These are phyloP conservation scores for Aleiodes alternator DNA, from an alignment of 2,888 invertebrate species.

Conservation along the genomic window DNA sequence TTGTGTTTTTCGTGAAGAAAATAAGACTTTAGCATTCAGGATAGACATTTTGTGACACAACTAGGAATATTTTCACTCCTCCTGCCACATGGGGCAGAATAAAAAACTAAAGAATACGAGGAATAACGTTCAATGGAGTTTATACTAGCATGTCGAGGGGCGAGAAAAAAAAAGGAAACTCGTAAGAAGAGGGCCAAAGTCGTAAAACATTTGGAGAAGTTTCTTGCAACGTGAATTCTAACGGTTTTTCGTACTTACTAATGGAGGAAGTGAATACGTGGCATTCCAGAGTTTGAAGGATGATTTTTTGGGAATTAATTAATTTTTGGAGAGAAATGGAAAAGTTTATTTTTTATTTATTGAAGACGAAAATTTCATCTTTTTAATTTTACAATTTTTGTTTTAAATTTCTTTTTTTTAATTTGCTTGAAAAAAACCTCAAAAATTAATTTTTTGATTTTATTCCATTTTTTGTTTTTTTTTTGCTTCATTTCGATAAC, in stretches of 20 bases:
- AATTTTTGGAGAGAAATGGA: neutral
- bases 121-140: neutral
- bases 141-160: slow-evolving; percentile 9
- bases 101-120: slow-evolving; percentile 11
- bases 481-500: slow-evolving; percentile 49
- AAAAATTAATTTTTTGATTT: no score
- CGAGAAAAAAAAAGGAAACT: neutral
- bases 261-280: neutral
- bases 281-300: neutral
- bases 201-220: slow-evolving; percentile 3
- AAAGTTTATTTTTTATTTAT: no score
- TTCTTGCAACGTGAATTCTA: neutral
- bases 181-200: neutral
- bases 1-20: no score
- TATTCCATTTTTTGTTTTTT: neutral
- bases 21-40: slow-evolving; percentile 15
- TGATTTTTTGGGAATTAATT: neutral
- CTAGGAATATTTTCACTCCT: slow-evolving; percentile 9
- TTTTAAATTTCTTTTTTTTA: no score
- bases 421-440: no score
- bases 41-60: neutral
- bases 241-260: no score
- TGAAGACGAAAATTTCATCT: no score
- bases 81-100: neutral
- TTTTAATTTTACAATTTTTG: no score